Percentiles rank a stretch among this genome's conserved stretches.
These are phyloP conservation scores for Anoura caudifer DNA, from an alignment of 2,113 vertebrate species.

Conservation along the genomic window DNA sequence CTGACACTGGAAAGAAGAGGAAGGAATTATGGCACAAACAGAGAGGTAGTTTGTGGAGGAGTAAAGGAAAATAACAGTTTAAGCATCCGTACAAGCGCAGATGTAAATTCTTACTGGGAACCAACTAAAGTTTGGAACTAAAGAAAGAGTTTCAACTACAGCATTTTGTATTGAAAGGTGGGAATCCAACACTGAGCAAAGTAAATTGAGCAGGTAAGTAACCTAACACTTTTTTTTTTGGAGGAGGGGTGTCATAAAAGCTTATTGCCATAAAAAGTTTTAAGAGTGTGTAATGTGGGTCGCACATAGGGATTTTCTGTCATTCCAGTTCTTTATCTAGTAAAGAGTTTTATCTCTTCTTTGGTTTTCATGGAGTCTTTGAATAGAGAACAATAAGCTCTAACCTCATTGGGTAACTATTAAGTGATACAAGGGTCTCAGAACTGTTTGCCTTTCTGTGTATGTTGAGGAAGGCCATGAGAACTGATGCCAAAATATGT, in stretches of 20 bases:
- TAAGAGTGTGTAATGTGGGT: background rate
- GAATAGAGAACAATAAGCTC: background rate
- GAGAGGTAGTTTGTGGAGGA: background rate
- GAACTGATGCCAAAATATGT: constrained; percentile 36
- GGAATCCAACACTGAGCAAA: constrained; percentile 45
- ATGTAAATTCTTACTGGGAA: background rate
- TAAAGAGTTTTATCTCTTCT: constrained; percentile 41
- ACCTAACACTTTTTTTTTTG: background rate
- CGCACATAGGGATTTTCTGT: constrained; percentile 33
- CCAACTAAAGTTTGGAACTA: background rate
- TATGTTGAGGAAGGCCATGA: background rate
- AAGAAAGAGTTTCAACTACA: background rate
- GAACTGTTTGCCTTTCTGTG: background rate
- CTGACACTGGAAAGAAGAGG: background rate
- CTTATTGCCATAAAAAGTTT: background rate
- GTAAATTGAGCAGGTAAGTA: background rate
- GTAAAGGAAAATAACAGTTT: background rate
- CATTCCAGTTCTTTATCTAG: constrained; percentile 37
- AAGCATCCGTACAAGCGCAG: background rate
- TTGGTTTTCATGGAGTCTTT: constrained; percentile 43
- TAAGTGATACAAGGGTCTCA: background rate
- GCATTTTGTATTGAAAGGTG: constrained; percentile 19
- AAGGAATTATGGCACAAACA: background rate
- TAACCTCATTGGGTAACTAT: background rate
- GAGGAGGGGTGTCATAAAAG: background rate